Conservation (phyloP, 2,797 vertebrate genomes). For the Catostomus latipinnis region DNA sequence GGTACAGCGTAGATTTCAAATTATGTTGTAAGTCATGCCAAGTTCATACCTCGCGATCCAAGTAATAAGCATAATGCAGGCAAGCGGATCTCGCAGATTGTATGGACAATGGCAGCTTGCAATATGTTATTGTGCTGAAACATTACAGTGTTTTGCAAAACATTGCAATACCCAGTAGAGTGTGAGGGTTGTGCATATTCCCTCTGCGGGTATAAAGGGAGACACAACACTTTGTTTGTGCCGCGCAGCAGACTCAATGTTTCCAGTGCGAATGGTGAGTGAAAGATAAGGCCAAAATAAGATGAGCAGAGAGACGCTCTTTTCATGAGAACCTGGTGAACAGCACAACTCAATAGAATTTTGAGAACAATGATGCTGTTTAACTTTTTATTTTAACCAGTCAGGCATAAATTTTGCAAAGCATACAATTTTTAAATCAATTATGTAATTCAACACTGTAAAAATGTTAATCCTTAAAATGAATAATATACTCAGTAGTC, state of each 20-base stretch:
- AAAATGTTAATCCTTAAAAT: too few relatives aligned
- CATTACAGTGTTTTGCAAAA: conserved; percentile 61
- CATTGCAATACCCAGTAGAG: conserved; percentile 86
- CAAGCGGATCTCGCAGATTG: conserved; percentile 83
- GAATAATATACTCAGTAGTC: too few relatives aligned
- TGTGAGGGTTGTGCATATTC: conserved; percentile 95
- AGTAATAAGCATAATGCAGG: conserved; percentile 87
- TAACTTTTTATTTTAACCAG: conserved; percentile 1
- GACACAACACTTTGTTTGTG: conserved; percentile 69
- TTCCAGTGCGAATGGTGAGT: conserved; percentile 41
- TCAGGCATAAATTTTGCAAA: not conserved
- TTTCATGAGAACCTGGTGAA: conserved; percentile 8
- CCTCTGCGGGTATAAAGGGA: conserved; percentile 86
- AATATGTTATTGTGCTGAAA: conserved; percentile 82
- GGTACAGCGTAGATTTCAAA: conserved; percentile 90
- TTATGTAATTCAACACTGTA: not conserved
- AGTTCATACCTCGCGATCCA: conserved; percentile 86
- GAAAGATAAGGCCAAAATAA: conserved; percentile 32
- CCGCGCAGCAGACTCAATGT: conserved; percentile 75
- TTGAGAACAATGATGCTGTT: not conserved
- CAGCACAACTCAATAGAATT: not conserved
- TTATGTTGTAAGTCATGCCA: conserved; percentile 90
- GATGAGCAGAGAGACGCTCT: conserved; percentile 14
- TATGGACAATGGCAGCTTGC: conserved; percentile 83
- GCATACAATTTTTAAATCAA: not conserved